Evolutionary conservation across 2,888 invertebrate species (phyloP), one percentile per base, ranked within the genome.

Genomic region (Melieria crassipennis): DNA sequence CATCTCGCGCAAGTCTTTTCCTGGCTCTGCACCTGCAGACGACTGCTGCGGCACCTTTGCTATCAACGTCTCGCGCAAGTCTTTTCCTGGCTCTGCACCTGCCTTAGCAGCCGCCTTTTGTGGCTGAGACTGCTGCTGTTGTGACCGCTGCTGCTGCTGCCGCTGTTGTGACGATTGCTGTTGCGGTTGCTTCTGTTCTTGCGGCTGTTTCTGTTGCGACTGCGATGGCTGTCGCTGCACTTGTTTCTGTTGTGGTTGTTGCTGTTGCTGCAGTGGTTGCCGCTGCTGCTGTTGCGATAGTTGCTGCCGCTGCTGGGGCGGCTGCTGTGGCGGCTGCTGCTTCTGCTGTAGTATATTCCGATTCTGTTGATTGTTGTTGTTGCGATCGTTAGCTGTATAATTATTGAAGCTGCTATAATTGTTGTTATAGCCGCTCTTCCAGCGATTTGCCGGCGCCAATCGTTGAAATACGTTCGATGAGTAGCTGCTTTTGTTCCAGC

Each of bases 401-500:
- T 68, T 72, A 16, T 55, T 64, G 50, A 0, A 9, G 7, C n/a
- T 73, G 68, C 42, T 63, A 55, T 60, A 69, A 68, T 67, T 77
- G 30, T 30, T 30, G 30, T 30, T 30, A 30, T 30, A 30, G 30
- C 30, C 30, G 63, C 69, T 62, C 47, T 62, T 50, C 55, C 56
- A 69, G 48, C 47, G 55, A 62, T 75, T 55, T 10, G 75, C 10
- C 11, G 78, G 73, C 7, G 77, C 71, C 65, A 78, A 68, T 47
- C 76, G 77, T 42, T 73, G 74, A 60, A 74, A 80, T 0, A 80
- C 77, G 72, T 75, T 77, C 13, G 78, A 77, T 43, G 80, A 80
- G 68, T 74, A 80, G 5, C 78, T 76, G 55, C 79, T 80, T 70
- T 78, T 79, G 60, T 77, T 79, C 77, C 79, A 81, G 63, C 77